These are phyloP conservation scores for Neodiprion pinetum DNA, from an alignment of 1,140 invertebrate genomes.

Conservation along the genomic window DNA sequence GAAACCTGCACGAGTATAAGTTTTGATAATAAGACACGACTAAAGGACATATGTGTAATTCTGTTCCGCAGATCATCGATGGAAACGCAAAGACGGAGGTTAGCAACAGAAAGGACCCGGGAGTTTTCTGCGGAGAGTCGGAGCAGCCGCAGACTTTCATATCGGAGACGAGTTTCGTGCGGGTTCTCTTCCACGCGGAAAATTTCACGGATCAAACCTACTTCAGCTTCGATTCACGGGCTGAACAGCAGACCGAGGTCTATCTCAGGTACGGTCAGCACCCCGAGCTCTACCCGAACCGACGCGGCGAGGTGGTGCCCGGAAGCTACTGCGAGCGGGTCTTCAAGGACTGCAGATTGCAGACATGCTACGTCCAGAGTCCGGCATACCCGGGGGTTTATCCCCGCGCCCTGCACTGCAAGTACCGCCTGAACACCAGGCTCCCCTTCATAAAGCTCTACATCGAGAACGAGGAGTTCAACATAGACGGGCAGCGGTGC, in stretches of 20 bases:
- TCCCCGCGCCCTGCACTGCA: constrained; percentile 87
- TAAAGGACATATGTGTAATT: too few species aligned
- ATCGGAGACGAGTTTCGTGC: constrained; percentile 91
- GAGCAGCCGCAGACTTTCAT: constrained; percentile 94
- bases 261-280: constrained; percentile 89
- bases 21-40: too few species aligned
- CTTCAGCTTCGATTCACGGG: constrained; percentile 78
- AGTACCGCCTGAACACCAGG: constrained; percentile 85
- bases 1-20: too few species aligned
- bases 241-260: constrained; percentile 89
- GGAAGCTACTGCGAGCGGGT: constrained; percentile 88
- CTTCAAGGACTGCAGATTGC: constrained; percentile 83
- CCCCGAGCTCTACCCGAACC: constrained; percentile 89
- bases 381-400: constrained; percentile 92
- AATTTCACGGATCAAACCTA: constrained; percentile 92
- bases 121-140: constrained; percentile 90
- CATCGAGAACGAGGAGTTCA: constrained; percentile 92
- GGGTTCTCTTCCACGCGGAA: constrained; percentile 87
- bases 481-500: constrained; percentile 91
- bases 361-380: constrained; percentile 92
- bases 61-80: constrained; percentile 72
- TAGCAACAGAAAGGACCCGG: constrained; percentile 83
- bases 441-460: constrained; percentile 90
- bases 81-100: constrained; percentile 87
- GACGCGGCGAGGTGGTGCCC: constrained; percentile 82